Evolutionary conservation across 2,888 invertebrate species (phyloP).

Genomic region (Myopa testacea): DNA sequence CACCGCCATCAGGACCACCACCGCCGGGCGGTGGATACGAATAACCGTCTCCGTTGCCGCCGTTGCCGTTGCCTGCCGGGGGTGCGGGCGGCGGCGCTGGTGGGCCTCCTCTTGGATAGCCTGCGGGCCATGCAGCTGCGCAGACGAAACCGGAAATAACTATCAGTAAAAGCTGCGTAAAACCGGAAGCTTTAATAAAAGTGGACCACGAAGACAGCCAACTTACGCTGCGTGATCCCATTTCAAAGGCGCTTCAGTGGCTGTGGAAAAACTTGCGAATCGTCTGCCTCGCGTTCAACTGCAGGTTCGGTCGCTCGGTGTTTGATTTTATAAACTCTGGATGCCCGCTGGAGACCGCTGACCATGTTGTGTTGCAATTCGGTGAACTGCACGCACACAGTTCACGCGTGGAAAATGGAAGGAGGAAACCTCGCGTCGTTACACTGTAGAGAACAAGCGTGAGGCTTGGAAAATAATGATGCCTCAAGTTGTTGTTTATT

Average conservation of each 20-base stretch:
- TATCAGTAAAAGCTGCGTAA: slow-evolving; percentile 18
- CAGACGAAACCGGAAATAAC: slow-evolving; percentile 19
- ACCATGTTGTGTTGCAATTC: slow-evolving; percentile 20
- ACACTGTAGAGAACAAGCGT: background rate
- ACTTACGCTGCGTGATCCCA: slow-evolving; percentile 19
- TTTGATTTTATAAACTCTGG: slow-evolving; percentile 37
- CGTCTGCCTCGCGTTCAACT: slow-evolving; percentile 12
- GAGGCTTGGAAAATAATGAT: background rate
- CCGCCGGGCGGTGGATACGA: slow-evolving; percentile 40
- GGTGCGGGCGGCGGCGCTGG: slow-evolving; percentile 45
- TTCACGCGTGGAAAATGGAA: slow-evolving; percentile 16
- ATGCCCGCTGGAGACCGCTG: slow-evolving; percentile 4
- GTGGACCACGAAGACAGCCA: background rate
- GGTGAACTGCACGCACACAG: slow-evolving; percentile 32
- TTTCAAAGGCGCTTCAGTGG: background rate
- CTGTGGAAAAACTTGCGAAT: background rate
- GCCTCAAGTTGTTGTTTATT: background rate
- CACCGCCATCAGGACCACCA: slow-evolving; percentile 46
- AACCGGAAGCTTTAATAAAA: background rate
- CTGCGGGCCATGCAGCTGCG: slow-evolving; percentile 23
- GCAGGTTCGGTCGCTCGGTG: background rate
- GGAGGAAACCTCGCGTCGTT: background rate
- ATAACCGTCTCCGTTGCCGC: slow-evolving; percentile 35
- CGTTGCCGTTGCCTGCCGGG: slow-evolving; percentile 32
- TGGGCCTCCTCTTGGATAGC: slow-evolving; percentile 34